Evolutionary conservation across 2,113 vertebrate species (phyloP).

Genomic region (Perca flavescens): DNA sequence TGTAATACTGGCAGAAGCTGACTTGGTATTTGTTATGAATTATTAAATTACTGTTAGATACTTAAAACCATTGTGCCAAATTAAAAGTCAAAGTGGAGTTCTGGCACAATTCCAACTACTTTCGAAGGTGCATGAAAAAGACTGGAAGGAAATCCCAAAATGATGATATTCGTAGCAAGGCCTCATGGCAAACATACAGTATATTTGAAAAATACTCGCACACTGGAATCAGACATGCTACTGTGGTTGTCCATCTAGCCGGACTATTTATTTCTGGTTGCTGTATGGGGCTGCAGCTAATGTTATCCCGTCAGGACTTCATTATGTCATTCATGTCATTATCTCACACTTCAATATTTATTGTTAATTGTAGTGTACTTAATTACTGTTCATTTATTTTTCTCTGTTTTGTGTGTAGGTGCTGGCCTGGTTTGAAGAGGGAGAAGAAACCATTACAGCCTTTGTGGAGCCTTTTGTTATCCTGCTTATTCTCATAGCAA

Average conservation of each 20-base stretch:
- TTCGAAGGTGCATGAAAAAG: neutral
- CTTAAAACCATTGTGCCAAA: neutral
- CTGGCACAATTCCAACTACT: neutral
- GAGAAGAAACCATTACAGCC: conserved; percentile 97
- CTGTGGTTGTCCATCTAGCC: neutral
- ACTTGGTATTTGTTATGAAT: conserved; percentile 27
- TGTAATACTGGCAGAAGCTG: conserved; percentile 18
- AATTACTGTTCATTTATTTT: neutral
- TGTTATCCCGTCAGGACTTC: neutral
- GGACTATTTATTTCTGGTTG: neutral
- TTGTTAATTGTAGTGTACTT: neutral
- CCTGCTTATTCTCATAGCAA: conserved; percentile 97
- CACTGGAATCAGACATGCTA: neutral
- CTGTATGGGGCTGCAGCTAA: neutral
- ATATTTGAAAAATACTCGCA: neutral
- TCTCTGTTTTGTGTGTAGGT: conserved; percentile 84
- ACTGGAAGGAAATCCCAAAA: neutral
- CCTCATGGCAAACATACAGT: neutral
- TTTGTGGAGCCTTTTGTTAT: conserved; percentile 99
- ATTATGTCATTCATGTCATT: neutral
- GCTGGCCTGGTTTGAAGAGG: conserved; percentile 99
- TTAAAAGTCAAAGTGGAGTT: neutral
- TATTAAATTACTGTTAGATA: conserved; percentile 24
- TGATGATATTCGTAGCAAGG: neutral
- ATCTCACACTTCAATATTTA: neutral